phyloP scores from a whole-genome alignment of 2,797 vertebrate genomes.

The Dryobates pubescens region DNA sequence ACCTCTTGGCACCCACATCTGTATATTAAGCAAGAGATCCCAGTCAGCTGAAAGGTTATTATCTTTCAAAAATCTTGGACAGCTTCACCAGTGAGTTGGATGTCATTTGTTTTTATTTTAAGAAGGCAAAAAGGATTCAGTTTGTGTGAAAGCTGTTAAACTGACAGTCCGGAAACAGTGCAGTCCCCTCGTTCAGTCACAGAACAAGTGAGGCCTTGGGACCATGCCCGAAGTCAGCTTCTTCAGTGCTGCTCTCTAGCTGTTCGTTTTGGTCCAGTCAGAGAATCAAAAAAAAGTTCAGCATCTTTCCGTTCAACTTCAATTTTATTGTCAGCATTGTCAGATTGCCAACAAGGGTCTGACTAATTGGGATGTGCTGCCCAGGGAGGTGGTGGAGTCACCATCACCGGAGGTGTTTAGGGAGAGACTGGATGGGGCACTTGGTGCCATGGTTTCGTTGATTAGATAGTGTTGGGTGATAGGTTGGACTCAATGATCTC shows the following conservation, averaged over 20 bases:
- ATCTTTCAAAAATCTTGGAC: background rate
- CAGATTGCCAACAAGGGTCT: background rate
- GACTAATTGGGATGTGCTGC: too few species aligned
- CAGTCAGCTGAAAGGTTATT: background rate
- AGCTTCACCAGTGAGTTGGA: background rate
- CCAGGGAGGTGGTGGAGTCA: too few species aligned
- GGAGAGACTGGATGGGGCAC: too few species aligned
- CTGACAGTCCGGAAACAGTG: background rate
- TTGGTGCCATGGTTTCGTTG: too few species aligned
- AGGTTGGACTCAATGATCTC: too few species aligned
- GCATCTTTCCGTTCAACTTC: background rate
- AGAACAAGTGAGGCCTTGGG: background rate
- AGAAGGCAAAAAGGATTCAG: background rate
- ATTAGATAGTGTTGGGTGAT: too few species aligned
- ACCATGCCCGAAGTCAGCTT: background rate
- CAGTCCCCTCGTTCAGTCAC: background rate
- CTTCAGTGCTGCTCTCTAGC: background rate
- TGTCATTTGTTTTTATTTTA: constrained; percentile 14
- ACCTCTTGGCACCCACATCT: background rate
- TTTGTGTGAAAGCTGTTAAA: background rate
- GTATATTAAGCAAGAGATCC: background rate
- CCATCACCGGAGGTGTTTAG: too few species aligned
- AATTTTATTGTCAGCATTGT: background rate
- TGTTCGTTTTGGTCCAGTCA: background rate
- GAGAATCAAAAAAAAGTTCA: background rate